Conservation (phyloP, 92 coral and sea anemone genomes). For the Porites cylindrica region DNA sequence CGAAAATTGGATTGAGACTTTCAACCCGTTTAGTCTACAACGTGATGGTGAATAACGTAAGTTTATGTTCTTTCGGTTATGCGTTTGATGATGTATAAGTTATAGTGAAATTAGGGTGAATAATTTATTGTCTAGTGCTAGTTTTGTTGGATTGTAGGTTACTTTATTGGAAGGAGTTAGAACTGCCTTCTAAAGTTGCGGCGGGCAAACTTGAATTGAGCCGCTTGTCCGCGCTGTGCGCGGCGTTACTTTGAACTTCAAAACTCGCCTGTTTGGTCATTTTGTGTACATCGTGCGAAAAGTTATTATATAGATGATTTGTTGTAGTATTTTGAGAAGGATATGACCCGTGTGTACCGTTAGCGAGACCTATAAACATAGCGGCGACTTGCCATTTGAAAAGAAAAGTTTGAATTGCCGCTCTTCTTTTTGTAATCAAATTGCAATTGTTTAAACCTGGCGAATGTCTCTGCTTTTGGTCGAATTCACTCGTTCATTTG, state of each 20-base stretch:
- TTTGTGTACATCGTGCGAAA: background rate
- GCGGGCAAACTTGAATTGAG: constrained; percentile 1
- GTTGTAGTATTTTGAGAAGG: constrained; percentile 15
- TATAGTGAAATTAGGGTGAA: constrained; percentile 20
- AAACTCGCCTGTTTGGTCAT: constrained; percentile 12
- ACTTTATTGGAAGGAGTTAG: constrained; percentile 15
- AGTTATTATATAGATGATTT: background rate
- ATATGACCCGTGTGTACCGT: constrained; percentile 40
- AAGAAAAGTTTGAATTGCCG: background rate
- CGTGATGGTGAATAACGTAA: constrained; percentile 80
- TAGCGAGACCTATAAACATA: constrained; percentile 49
- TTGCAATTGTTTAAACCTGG: background rate
- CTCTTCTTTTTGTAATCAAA: background rate
- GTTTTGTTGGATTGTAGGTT: constrained; percentile 28
- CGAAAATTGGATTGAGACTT: constrained; percentile 47
- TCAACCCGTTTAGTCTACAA: constrained; percentile 54
- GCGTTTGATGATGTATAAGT: constrained; percentile 22
- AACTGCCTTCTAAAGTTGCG: constrained; percentile 25
- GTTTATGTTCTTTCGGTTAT: constrained; percentile 24
- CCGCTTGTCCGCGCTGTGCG: constrained; percentile 16
- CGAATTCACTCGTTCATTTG: background rate
- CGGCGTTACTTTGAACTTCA: constrained; percentile 28
- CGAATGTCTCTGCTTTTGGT: constrained; percentile 15
- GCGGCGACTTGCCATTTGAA: constrained; percentile 25
- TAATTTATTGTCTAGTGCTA: constrained; percentile 41